Conservation (phyloP, 2,113 vertebrate genomes). For the Epinephelus cyanopodus region DNA sequence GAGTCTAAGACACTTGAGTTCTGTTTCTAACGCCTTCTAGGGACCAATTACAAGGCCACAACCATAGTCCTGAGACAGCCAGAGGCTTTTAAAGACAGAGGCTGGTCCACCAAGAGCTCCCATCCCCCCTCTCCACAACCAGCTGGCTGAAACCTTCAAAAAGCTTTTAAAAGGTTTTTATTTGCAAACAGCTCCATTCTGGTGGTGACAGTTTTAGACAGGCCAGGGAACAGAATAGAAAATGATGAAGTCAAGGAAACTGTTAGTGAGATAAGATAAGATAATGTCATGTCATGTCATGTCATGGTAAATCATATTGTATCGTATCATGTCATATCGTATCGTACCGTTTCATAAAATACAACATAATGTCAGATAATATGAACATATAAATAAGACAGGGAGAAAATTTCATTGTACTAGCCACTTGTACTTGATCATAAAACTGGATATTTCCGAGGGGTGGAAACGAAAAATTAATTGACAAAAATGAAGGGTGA, state of each 20-base stretch:
- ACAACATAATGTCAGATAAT: too few relatives aligned
- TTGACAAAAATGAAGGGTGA: too few relatives aligned
- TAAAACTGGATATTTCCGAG: too few relatives aligned
- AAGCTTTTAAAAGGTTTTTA: constrained; percentile 50
- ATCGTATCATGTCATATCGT: too few relatives aligned
- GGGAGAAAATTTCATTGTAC: not conserved
- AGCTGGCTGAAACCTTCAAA: constrained; percentile 58
- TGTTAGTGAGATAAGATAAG: not conserved
- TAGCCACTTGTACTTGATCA: not conserved
- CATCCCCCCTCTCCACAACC: constrained; percentile 41
- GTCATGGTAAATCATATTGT: not conserved
- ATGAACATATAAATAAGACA: not conserved
- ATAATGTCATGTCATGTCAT: not conserved
- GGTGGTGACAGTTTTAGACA: not conserved
- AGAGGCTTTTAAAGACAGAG: constrained; percentile 56
- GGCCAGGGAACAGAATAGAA: not conserved
- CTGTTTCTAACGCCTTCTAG: constrained; percentile 65
- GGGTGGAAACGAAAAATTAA: too few relatives aligned
- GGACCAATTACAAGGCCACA: constrained; percentile 74
- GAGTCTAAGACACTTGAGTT: constrained; percentile 48
- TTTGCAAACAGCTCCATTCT: constrained; percentile 36
- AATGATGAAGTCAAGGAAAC: not conserved
- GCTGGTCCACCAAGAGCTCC: constrained; percentile 40
- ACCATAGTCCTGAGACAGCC: constrained; percentile 55
- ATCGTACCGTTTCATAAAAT: too few relatives aligned